These are phyloP conservation scores for Corythucha ciliata DNA, from an alignment of 2,888 invertebrate species.

Conservation along the genomic window DNA sequence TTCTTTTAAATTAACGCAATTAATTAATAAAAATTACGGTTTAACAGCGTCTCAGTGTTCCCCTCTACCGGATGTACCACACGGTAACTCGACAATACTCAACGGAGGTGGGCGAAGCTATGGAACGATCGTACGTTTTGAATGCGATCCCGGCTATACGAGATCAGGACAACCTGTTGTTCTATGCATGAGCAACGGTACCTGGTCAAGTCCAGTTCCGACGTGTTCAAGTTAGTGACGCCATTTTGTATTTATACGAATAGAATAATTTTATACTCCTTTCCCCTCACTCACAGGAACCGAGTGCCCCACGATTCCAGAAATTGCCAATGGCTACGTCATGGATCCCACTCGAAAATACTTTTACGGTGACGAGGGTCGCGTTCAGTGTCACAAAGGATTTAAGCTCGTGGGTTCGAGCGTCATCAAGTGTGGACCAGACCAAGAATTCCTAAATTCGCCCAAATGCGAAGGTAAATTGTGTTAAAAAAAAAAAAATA, in stretches of 20 bases:
- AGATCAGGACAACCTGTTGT: conserved; percentile 81
- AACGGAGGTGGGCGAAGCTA: conserved; percentile 88
- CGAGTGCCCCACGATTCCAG: conserved; percentile 62
- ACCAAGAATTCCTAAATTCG: conserved; percentile 70
- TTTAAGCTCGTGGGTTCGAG: conserved; percentile 70
- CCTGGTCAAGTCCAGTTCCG: conserved; percentile 88
- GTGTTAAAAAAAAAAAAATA: not conserved
- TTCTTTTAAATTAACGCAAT: not conserved
- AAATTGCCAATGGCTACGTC: conserved; percentile 78
- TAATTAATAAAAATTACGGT: too few relatives aligned
- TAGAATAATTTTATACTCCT: too few relatives aligned
- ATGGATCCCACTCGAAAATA: conserved; percentile 68
- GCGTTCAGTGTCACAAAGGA: conserved; percentile 84
- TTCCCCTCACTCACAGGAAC: conserved; percentile 50
- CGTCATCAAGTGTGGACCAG: conserved; percentile 74
- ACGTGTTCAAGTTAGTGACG: conserved; percentile 60
- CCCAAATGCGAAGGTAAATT: conserved; percentile 68
- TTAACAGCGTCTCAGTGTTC: conserved; percentile 78
- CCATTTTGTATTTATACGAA: not conserved
- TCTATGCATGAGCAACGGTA: conserved; percentile 89
- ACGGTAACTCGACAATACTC: conserved; percentile 74
- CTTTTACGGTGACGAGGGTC: conserved; percentile 78
- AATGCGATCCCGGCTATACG: conserved; percentile 84
- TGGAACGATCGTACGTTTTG: conserved; percentile 84
- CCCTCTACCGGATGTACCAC: conserved; percentile 73